These are phyloP conservation scores for Eubasilissa splendida DNA, from an alignment of 2,888 invertebrate species.

Conservation along the genomic window DNA sequence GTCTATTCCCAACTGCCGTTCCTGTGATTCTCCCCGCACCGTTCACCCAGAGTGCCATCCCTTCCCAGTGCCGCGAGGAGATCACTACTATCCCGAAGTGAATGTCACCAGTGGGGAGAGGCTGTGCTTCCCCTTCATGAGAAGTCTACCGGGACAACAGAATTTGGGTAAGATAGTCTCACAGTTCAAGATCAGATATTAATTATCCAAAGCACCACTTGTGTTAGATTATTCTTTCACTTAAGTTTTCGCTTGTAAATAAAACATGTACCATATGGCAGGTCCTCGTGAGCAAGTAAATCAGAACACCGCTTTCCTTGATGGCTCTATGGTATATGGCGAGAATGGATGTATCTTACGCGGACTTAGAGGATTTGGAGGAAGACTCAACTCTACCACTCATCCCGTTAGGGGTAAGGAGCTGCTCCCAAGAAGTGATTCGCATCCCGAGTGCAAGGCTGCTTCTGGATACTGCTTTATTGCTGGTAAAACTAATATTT, in stretches of 20 bases:
- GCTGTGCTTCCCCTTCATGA: constrained; percentile 94
- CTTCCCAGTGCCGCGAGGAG: constrained; percentile 89
- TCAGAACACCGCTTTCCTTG: constrained; percentile 92
- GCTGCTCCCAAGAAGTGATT: constrained; percentile 83
- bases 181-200: neutral
- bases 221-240: no score
- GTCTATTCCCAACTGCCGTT: constrained; percentile 90
- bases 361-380: constrained; percentile 84
- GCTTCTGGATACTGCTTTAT: constrained; percentile 89
- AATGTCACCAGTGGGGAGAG: constrained; percentile 88
- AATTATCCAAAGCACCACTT: neutral
- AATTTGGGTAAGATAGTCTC: constrained; percentile 74
- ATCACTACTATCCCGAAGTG: constrained; percentile 91
- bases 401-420: constrained; percentile 84
- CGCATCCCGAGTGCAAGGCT: constrained; percentile 91
- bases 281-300: constrained; percentile 95
- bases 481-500: constrained; percentile 73
- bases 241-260: neutral
- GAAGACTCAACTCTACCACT: constrained; percentile 86
- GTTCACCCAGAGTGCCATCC: constrained; percentile 96
- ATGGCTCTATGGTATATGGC: constrained; percentile 91
- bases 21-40: constrained; percentile 89
- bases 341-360: constrained; percentile 88
- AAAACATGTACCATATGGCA: constrained; percentile 59
- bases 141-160: constrained; percentile 93